Percentiles rank a stretch among this genome's conserved stretches.
phyloP scores from a whole-genome alignment of 1,140 invertebrate genomes.

The Brachionus asplanchnoidis region DNA sequence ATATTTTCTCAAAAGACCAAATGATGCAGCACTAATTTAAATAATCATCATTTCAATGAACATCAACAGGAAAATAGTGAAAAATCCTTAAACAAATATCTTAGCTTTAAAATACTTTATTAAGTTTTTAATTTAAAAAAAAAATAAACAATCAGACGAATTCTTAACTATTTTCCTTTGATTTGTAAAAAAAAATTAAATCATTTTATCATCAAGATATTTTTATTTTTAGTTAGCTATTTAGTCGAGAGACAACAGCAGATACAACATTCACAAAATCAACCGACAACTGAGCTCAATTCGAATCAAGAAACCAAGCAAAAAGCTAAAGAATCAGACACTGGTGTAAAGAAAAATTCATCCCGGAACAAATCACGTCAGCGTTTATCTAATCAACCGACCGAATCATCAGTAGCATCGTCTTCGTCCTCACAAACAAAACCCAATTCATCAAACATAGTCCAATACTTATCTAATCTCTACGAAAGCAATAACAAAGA shows the following conservation, averaged over 20 bases:
- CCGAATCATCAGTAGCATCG: slow-evolving; percentile 7
- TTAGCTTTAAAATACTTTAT: no score
- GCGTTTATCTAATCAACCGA: neutral
- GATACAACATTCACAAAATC: neutral
- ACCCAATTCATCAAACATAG: neutral
- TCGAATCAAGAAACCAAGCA: neutral
- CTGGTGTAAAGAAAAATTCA: neutral
- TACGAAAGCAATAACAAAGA: neutral
- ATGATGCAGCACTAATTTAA: no score
- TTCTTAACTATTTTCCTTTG: no score
- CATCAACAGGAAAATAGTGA: no score
- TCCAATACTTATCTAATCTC: neutral
- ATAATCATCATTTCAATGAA: no score
- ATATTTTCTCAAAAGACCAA: no score
- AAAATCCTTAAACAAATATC: no score
- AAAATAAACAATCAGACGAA: no score
- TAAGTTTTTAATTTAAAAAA: no score
- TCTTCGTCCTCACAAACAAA: neutral
- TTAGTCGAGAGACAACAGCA: neutral
- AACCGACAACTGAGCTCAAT: neutral
- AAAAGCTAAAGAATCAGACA: neutral
- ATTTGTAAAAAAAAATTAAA: neutral
- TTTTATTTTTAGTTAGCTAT: neutral
- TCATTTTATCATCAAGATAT: neutral
- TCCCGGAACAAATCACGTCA: neutral